Evolutionary conservation across 2,113 vertebrate species (phyloP).

Genomic region (Ovis canadensis): DNA sequence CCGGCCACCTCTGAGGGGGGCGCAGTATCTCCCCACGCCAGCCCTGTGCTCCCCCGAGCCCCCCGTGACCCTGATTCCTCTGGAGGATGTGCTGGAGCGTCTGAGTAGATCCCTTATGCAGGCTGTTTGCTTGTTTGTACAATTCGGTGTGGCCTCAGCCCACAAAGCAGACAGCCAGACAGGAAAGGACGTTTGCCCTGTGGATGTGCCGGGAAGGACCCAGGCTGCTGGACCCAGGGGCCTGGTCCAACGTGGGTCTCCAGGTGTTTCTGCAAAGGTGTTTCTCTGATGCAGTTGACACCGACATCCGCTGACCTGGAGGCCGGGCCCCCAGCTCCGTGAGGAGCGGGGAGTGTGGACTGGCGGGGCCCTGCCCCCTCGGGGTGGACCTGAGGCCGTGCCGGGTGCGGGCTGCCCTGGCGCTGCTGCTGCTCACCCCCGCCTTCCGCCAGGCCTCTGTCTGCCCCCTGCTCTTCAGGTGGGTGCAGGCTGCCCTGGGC

Average conservation of each 20-base stretch:
- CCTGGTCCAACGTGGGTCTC: accelerated
- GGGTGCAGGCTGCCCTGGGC: background rate
- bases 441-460: background rate
- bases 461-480: background rate
- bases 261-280: background rate
- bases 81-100: background rate
- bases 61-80: background rate
- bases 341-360: background rate
- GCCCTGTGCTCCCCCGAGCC: accelerated
- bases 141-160: accelerated
- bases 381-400: background rate
- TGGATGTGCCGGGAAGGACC: background rate
- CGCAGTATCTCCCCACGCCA: accelerated
- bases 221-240: background rate
- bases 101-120: background rate
- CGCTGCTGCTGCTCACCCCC: background rate
- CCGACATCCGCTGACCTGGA: background rate
- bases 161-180: background rate
- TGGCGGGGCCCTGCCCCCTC: too few species aligned
- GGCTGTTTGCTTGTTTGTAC: accelerated
- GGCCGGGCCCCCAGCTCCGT: background rate
- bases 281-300: background rate
- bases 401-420: background rate
- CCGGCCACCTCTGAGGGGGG: background rate
- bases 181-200: too few species aligned